Percentiles rank a stretch among this genome's conserved stretches.
Conservation (phyloP, 2,888 invertebrate species). For the Rhopalosiphum nymphaeae region DNA sequence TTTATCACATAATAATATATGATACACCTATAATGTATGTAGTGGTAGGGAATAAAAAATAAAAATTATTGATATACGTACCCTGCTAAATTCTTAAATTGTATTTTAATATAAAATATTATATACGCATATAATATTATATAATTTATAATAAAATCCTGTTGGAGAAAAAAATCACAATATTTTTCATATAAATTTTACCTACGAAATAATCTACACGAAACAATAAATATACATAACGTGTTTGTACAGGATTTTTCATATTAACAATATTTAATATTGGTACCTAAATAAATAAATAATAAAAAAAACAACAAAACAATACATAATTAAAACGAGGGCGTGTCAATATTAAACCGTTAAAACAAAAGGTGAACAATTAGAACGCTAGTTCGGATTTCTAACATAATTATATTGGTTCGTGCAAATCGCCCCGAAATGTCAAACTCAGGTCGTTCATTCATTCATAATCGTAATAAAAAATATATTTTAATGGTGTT, state of each 20-base stretch:
- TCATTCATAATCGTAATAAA: not conserved
- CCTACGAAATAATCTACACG: not conserved
- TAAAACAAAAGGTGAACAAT: not conserved
- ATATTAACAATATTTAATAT: not conserved
- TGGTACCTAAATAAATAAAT: not conserved
- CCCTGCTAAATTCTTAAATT: not conserved
- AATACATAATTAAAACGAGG: not conserved
- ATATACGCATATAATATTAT: not conserved
- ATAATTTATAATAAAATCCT: not conserved
- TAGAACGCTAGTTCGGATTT: not conserved
- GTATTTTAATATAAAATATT: not conserved
- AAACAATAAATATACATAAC: not conserved
- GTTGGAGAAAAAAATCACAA: not conserved
- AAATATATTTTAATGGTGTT: not conserved
- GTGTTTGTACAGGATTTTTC: not conserved
- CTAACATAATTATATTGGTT: constrained; percentile 1
- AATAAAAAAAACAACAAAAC: not conserved
- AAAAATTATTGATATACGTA: not conserved
- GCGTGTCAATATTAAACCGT: not conserved
- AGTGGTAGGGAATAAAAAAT: not conserved
- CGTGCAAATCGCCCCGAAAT: not conserved
- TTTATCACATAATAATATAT: not conserved
- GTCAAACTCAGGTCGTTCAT: not conserved
- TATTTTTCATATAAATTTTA: not conserved
- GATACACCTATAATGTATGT: not conserved